Evolutionary conservation across 2,888 invertebrate species (phyloP), one percentile per base, ranked within the genome.

Genomic region (Buathra laborator): DNA sequence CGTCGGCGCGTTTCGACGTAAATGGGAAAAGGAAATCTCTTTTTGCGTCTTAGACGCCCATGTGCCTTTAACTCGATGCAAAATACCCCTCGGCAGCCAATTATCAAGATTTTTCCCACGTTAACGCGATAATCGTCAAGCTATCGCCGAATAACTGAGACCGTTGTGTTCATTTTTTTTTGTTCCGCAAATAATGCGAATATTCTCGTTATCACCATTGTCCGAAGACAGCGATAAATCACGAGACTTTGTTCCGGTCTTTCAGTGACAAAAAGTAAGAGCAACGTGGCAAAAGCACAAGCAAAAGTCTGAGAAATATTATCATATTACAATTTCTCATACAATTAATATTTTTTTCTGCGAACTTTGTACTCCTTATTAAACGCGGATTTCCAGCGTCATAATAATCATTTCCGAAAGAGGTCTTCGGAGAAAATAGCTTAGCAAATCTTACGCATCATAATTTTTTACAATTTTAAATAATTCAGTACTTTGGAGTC

Each of bases 11-110:
- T 85, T 37, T 37, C 82, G 85, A 83, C 89, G 84, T 87, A 88
- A 89, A 90, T 88, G 89, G 90, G 84, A 88, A 90, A 88, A 90
- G 90, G 89, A 90, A 90, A 91, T 90, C 87, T 88, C 81, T 86
- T 87, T 86, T 87, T 86, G 79, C 83, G 80, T 79, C 82, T 71
- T 78, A 75, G 76, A 72, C 85, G 43, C 74, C 78, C 84, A 80
- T 81, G 78, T 68, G 85, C 87, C 87, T 88, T 37, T 86, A 85
- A 85, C 85, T 84, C 85, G 82, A 86, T 85, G 86, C 85, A 88
- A 84, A 87, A 24, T 88, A 87, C 89, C 87, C 89, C 82, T 56
- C 64, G 51, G 77, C 72, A 86, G 78, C 79, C 79, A 85, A 85
- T 85, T 85, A 85, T 82, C 78, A 79, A 78, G 79, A 85, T 71